Base-by-base conservation (phyloP, 1,140 invertebrate genomes). In the Cherax destructor region DNA sequence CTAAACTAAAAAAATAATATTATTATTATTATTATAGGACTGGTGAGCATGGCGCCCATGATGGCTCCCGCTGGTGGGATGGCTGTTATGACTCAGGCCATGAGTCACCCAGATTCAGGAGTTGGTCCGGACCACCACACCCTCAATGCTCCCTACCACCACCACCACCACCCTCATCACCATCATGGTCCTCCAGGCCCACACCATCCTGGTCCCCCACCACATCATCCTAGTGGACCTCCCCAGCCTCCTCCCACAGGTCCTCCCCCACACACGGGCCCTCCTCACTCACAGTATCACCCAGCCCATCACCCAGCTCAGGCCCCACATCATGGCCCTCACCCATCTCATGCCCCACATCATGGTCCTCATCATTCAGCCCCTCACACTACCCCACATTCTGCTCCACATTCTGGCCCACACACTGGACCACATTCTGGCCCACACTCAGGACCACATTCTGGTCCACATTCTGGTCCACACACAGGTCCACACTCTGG, bases 11-110 rank as follows among this genome's bases (percentile, higher is more conserved):
- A 41, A 41, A 41, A 41, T 41, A 41, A 1, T 41, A 41, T 41
- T 41, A 41, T 41, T 41, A 41, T 56, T 21, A 65, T 18, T 65
- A 21, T 83, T 77, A 30, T 76, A 93, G 92, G 92, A 69, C 47
- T 93, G 91, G 92, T 91, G 84, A 93, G 91, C 92, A 93, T 93
- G 88, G 92, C 90, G 80, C 92, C 92, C 86, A 93, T 93, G 92
- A 93, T 93, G 91, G 92, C 90, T 86, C 92, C 91, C 61, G 85
- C 89, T 76, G 92, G 90, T 78, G 92, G 91, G 76, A 91, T 93
- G 92, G 91, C 92, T 61, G 88, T 93, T 76, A 92, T 93, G 91
- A 92, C 92, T 76, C 92, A 92, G 92, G 92, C 92, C 76, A 92
- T 92, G 92, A 92, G 87, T 86, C 92, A 92, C 87, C 92, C 92